Evolutionary conservation across 1,140 invertebrate genomes (phyloP), one percentile per base, ranked within the genome.

Genomic region (Laupala kohalensis): DNA sequence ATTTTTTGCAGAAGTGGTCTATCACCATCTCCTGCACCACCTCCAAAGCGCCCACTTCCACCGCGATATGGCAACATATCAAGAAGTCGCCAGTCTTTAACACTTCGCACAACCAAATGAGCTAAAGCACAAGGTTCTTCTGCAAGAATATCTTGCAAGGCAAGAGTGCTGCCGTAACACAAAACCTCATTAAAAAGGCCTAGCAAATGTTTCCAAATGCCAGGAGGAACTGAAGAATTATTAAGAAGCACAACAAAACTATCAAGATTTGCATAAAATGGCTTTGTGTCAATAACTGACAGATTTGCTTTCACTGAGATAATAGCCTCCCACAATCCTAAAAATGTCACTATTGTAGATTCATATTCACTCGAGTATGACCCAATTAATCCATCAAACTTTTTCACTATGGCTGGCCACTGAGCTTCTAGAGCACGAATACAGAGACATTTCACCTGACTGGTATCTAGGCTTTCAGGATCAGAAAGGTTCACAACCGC

Each of bases 221-320:
- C 84, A 69, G 90, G 86, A 2, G 92, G 90, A 4, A 94, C 80
- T 74, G 86, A 86, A n/a, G 85, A 84, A 77, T 86, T 87, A 74
- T 84, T 85, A 29, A 95, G 80, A 65, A 93, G 83, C 69, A 87
- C 83, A 25, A 94, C 90, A 80, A 95, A 90, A 75, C 87, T 86
- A 75, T 93, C 91, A 72, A 95, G 80, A 76, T 94, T 88, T 24
- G 90, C 88, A 80, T 94, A 94, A 79, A 94, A 95, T 5, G 92
- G 89, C 77, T 94, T 92, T 4, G 92, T 94, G 78, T 94, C 92
- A 71, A 93, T 89, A 13, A 94, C 88, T 25, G 92, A 94, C 25
- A 95, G 83, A 83, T 94, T 95, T 15, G 92, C 91, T 80, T 93
- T 93, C 0, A 95, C 92, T 65, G 92, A 94, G 77, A 95, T 94